Conservation (phyloP, 2,888 invertebrate genomes). For the Gastrophysa polygoni region DNA sequence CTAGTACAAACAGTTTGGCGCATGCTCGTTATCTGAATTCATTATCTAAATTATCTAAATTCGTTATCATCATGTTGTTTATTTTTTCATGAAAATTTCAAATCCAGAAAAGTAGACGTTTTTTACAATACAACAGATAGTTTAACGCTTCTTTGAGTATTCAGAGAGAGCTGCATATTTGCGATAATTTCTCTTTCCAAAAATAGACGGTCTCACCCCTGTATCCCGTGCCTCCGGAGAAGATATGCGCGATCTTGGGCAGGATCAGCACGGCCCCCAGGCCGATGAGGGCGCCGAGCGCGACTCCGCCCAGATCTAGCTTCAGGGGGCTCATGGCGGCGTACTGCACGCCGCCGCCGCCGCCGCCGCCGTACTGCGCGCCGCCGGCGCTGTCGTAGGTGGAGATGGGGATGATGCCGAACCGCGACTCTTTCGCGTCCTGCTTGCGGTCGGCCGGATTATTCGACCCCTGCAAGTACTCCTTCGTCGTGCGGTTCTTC, state of each 20-base stretch:
- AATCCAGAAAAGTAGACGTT: too few species aligned
- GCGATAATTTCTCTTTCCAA: too few species aligned
- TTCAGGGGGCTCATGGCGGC: constrained; percentile 65
- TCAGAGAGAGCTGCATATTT: too few species aligned
- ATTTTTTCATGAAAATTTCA: too few species aligned
- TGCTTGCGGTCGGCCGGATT: constrained; percentile 39
- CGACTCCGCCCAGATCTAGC: constrained; percentile 81
- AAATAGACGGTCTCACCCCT: constrained; percentile 63
- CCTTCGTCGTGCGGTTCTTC: constrained; percentile 32
- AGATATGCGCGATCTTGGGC: constrained; percentile 76
- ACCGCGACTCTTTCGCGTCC: constrained; percentile 53
- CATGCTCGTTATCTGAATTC: too few species aligned
- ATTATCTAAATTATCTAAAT: too few species aligned
- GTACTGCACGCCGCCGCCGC: constrained; percentile 56
- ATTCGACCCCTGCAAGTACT: too few species aligned
- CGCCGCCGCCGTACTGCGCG: constrained; percentile 51
- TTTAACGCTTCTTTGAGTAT: too few species aligned
- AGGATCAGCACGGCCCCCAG: constrained; percentile 80
- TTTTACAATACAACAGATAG: too few species aligned
- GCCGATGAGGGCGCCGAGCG: constrained; percentile 80
- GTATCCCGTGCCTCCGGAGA: constrained; percentile 71
- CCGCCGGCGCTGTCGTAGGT: constrained; percentile 62
- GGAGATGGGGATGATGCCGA: constrained; percentile 54
- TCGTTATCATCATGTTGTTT: too few species aligned
- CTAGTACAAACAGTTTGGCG: too few species aligned